A percentile compares a stretch with the other conserved stretches of the same genome.
Conservation (phyloP, 2,113 vertebrate species). For the Machaerirhynchus nigripectus region DNA sequence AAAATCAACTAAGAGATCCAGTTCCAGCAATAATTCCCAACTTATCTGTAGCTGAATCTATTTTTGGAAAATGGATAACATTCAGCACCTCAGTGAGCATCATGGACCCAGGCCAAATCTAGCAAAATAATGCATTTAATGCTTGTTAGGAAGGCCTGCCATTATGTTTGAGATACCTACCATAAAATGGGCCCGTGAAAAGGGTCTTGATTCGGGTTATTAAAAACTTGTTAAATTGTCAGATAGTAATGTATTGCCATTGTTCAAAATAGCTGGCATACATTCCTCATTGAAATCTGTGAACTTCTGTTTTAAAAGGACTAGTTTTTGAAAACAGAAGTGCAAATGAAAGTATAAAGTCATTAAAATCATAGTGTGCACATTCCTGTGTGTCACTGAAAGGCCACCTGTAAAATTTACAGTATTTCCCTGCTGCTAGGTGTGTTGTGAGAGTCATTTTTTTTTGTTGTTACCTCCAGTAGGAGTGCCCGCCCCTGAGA, state of each 20-base stretch:
- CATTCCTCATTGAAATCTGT: not conserved
- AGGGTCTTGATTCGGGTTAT: not conserved
- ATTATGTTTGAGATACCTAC: not conserved
- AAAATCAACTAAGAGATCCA: not conserved
- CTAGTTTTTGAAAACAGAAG: not conserved
- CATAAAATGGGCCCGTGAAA: not conserved
- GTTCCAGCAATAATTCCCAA: not conserved
- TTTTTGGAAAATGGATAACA: not conserved
- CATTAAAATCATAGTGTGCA: not conserved
- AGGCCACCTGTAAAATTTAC: not conserved
- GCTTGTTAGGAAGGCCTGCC: not conserved
- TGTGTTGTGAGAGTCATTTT: not conserved
- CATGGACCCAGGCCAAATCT: not conserved
- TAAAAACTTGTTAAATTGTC: conserved; percentile 28
- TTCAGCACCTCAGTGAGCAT: not conserved
- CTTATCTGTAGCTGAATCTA: not conserved
- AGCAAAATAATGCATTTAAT: not conserved
- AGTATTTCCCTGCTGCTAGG: not conserved
- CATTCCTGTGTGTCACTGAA: not conserved
- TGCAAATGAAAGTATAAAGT: not conserved
- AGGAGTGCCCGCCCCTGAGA: not conserved
- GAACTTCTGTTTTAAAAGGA: not conserved
- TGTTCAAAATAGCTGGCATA: not conserved
- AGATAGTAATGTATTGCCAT: not conserved
- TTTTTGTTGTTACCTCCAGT: not conserved